Evolutionary conservation across 1,140 invertebrate genomes (phyloP).

Genomic region (Protaetia brevitarsis): DNA sequence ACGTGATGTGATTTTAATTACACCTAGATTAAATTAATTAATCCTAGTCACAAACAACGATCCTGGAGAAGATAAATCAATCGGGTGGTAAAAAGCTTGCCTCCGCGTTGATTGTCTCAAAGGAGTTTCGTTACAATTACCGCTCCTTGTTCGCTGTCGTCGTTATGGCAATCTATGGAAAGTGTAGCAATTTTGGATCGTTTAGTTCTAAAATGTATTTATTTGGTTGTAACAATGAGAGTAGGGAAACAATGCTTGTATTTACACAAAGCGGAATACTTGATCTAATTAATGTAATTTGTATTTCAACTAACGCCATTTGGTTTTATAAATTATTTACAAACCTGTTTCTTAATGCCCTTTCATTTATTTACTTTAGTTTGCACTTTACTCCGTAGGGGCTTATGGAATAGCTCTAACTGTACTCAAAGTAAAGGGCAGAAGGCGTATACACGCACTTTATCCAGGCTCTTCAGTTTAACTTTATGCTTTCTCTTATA

Average conservation of each 20-base stretch:
- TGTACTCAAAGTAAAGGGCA: background rate
- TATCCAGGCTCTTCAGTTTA: background rate
- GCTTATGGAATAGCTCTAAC: background rate
- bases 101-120: background rate
- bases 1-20: conserved; percentile 3
- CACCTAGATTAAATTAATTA: conserved; percentile 6
- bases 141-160: background rate
- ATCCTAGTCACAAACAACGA: conserved; percentile 11
- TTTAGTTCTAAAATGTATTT: background rate
- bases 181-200: background rate
- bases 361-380: background rate
- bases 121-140: background rate
- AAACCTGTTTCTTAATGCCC: background rate
- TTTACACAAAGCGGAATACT: no score
- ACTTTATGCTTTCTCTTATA: background rate
- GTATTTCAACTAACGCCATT: no score
- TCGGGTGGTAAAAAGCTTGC: conserved; percentile 1
- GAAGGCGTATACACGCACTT: background rate
- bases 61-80: background rate
- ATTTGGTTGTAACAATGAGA: no score
- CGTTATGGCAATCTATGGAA: background rate
- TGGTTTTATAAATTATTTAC: no score
- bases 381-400: background rate
- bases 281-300: no score
- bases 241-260: no score